Percentiles rank a stretch among this genome's conserved stretches.
These are phyloP conservation scores for Drosophila histrio DNA, from an alignment of 2,888 invertebrate genomes.

Conservation along the genomic window DNA sequence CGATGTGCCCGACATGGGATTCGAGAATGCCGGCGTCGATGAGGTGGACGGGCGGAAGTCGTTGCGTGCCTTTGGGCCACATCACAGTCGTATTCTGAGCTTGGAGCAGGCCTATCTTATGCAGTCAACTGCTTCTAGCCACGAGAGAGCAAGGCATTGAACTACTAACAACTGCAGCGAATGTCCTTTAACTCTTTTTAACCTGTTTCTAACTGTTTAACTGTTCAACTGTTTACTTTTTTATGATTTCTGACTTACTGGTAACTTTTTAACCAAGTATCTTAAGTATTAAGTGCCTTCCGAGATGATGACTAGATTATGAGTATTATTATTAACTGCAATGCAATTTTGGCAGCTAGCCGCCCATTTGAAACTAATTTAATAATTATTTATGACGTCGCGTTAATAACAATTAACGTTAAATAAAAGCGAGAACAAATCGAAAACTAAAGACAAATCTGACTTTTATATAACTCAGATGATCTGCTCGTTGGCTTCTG, in stretches of 20 bases:
- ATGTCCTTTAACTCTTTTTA: constrained; percentile 17
- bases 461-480: constrained; percentile 14
- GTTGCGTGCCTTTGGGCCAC: constrained; percentile 83
- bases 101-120: constrained; percentile 81
- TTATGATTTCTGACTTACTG: constrained; percentile 6
- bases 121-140: constrained; percentile 50
- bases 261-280: constrained; percentile 24
- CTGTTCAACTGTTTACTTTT: constrained; percentile 8
- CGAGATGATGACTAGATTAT: constrained; percentile 31
- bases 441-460: constrained; percentile 23
- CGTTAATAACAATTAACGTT: constrained; percentile 49
- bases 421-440: constrained; percentile 50
- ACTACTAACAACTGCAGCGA: not conserved
- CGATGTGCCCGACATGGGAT: constrained; percentile 71
- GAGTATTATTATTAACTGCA: constrained; percentile 56
- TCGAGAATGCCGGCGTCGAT: constrained; percentile 74
- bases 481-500: not conserved
- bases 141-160: constrained; percentile 58
- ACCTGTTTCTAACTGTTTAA: constrained; percentile 18
- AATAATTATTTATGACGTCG: constrained; percentile 56
- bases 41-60: constrained; percentile 82
- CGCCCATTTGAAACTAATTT: constrained; percentile 52
- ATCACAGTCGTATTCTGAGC: constrained; percentile 81
- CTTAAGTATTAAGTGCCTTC: constrained; percentile 55
- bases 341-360: constrained; percentile 73